phyloP scores from a whole-genome alignment of 1,140 invertebrate species.

The Odontomachus brunneus region DNA sequence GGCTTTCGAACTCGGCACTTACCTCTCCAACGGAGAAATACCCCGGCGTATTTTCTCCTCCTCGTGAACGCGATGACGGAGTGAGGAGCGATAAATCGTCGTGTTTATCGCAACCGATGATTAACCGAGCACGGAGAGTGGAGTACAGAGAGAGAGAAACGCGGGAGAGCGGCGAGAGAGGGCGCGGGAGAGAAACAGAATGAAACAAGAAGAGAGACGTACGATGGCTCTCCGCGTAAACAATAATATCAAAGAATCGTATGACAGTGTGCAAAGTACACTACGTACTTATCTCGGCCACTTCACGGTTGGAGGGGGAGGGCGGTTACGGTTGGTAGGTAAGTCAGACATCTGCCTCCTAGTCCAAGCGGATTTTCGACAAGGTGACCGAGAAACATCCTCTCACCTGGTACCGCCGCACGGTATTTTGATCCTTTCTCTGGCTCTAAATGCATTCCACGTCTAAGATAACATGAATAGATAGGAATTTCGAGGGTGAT shows the following conservation, averaged over 20 bases:
- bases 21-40: not conserved
- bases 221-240: not conserved
- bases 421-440: not conserved
- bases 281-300: conserved; percentile 33
- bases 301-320: not conserved
- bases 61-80: not conserved
- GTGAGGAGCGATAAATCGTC: conserved; percentile 25
- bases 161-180: not conserved
- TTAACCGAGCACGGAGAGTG: not conserved
- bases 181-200: not conserved
- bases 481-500: not conserved
- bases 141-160: too few relatives aligned
- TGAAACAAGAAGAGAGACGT: conserved; percentile 18
- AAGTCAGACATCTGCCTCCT: not conserved
- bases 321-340: conserved; percentile 45
- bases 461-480: too few relatives aligned
- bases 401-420: not conserved
- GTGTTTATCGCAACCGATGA: conserved; percentile 21
- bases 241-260: conserved; percentile 26
- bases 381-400: not conserved
- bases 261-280: conserved; percentile 53
- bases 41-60: not conserved
- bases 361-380: not conserved
- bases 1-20: not conserved
- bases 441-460: not conserved